These are phyloP conservation scores for Conger conger DNA, from an alignment of 2,113 vertebrate genomes.

Conservation along the genomic window DNA sequence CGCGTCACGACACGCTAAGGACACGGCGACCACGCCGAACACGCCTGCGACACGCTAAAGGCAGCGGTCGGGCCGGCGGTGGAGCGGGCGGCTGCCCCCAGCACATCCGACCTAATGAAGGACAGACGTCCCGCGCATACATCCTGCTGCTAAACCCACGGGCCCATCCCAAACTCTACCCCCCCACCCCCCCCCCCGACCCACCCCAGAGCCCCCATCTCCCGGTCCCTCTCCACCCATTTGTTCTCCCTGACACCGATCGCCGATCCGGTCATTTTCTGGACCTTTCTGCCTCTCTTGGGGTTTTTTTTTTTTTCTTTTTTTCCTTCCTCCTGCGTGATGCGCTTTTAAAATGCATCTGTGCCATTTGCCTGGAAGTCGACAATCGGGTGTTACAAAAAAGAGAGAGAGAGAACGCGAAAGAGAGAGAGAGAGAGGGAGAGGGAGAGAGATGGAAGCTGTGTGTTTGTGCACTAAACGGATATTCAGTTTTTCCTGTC, in stretches of 20 bases:
- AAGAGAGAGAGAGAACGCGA: conserved; percentile 21
- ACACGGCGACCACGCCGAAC: no score
- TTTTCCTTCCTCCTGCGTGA: conserved; percentile 44
- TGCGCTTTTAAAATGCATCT: conserved; percentile 67
- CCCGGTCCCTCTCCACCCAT: conserved; percentile 35
- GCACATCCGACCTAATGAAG: conserved; percentile 48
- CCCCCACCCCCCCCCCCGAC: background rate
- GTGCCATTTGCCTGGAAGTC: conserved; percentile 64
- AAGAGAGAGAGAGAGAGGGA: conserved; percentile 5
- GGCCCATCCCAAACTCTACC: background rate
- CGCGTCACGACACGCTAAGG: no score
- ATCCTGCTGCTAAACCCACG: background rate
- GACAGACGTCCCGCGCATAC: conserved; percentile 33
- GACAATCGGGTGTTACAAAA: conserved; percentile 54
- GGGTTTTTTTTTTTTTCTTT: conserved; percentile 33
- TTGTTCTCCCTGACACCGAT: conserved; percentile 64
- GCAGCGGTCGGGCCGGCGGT: background rate
- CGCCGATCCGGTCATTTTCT: conserved; percentile 64
- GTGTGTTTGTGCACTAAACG: conserved; percentile 54
- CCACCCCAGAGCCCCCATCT: conserved; percentile 49
- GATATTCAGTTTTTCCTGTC: conserved; percentile 42
- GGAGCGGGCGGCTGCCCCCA: no score
- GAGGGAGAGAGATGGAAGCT: conserved; percentile 44
- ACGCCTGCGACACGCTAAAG: no score
- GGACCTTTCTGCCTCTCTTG: conserved; percentile 43